Conservation (phyloP, 2,113 vertebrate genomes). For the Mesembrinibis cayennensis region DNA sequence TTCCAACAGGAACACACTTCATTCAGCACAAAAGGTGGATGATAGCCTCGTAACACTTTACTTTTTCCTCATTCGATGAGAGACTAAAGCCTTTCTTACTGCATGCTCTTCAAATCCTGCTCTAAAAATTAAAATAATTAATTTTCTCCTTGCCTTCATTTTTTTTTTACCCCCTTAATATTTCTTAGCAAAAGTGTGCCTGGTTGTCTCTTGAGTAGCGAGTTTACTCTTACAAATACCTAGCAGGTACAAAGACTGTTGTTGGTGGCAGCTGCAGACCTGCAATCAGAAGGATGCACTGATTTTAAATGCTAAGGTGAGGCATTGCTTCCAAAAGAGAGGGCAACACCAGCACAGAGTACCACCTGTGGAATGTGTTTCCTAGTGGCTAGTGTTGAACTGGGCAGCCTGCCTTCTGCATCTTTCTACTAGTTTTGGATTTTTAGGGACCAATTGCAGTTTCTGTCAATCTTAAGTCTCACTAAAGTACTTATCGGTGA, state of each 20-base stretch:
- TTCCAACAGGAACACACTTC: not conserved
- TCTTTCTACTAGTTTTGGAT: not conserved
- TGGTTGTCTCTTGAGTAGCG: not conserved
- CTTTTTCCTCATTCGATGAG: not conserved
- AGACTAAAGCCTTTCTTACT: not conserved
- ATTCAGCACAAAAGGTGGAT: not conserved
- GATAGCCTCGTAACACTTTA: not conserved
- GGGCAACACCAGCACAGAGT: not conserved
- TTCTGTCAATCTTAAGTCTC: not conserved
- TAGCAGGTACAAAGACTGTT: not conserved
- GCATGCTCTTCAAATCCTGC: not conserved
- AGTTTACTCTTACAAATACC: not conserved
- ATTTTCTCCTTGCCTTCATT: not conserved
- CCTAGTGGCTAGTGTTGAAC: not conserved
- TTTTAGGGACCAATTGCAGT: not conserved
- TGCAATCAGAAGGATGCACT: not conserved
- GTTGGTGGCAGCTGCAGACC: not conserved
- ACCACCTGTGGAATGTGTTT: not conserved
- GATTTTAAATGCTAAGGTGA: not conserved
- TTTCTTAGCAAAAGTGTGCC: not conserved
- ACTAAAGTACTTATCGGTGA: not conserved
- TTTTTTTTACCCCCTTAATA: not conserved
- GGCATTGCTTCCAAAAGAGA: not conserved
- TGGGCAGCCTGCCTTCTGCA: not conserved
- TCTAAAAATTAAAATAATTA: not conserved